These are phyloP conservation scores for Tragelaphus strepsiceros DNA, from an alignment of 2,113 vertebrate genomes.

Conservation along the genomic window DNA sequence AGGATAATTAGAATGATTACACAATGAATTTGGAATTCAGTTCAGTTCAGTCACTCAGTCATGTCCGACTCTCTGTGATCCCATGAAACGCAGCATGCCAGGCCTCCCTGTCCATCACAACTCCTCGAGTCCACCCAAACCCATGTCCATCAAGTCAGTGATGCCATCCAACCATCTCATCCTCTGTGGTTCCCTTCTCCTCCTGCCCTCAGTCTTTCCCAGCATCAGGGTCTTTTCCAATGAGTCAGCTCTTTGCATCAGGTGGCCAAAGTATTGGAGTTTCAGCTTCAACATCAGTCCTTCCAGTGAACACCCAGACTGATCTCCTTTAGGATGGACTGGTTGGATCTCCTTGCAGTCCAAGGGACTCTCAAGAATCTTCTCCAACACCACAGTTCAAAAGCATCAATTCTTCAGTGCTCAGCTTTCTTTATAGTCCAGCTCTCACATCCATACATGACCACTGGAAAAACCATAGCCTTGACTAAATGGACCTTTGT, in stretches of 20 bases:
- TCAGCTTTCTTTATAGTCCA: not conserved
- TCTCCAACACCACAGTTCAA: not conserved
- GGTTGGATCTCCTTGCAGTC: not conserved
- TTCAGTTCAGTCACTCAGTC: no score
- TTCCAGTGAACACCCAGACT: not conserved
- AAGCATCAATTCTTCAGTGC: rapidly evolving
- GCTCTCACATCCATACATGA: not conserved
- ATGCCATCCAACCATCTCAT: no score
- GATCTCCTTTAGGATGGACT: not conserved
- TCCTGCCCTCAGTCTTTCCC: not conserved
- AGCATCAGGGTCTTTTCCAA: not conserved
- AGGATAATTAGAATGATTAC: not conserved
- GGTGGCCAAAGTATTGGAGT: not conserved
- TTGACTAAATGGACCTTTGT: not conserved
- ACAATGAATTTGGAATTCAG: not conserved
- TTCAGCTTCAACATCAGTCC: not conserved
- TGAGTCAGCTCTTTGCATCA: not conserved
- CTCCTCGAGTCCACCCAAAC: no score
- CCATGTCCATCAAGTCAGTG: no score
- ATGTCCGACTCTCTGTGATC: no score
- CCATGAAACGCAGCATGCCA: no score
- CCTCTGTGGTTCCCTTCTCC: not conserved
- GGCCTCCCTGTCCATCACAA: no score
- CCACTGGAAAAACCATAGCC: not conserved
- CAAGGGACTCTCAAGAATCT: not conserved